Conservation (phyloP, 2,888 invertebrate species). For the Drosophila lacicola region DNA sequence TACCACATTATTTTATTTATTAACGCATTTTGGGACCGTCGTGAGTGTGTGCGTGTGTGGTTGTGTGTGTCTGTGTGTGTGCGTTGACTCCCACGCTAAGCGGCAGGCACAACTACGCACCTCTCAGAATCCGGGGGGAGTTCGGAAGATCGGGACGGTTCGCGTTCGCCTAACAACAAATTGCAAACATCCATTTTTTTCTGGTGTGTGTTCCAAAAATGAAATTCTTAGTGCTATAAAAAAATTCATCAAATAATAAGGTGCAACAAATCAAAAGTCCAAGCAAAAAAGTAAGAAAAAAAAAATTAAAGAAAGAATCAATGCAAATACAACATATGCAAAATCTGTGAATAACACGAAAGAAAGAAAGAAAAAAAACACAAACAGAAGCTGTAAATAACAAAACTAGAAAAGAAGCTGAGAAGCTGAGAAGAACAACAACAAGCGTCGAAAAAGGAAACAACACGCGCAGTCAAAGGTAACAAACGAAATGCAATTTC, state of each 20-base stretch:
- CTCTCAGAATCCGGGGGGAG: slow-evolving; percentile 21
- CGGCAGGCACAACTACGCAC: slow-evolving; percentile 16
- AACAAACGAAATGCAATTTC: slow-evolving; percentile 45
- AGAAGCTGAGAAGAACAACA: slow-evolving; percentile 9
- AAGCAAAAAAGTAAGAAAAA: neutral
- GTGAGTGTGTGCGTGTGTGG: slow-evolving; percentile 16
- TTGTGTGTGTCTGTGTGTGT: slow-evolving; percentile 14
- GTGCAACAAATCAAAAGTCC: slow-evolving; percentile 31
- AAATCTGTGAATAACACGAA: slow-evolving; percentile 34
- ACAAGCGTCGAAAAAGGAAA: slow-evolving; percentile 2
- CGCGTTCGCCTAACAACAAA: slow-evolving; percentile 28
- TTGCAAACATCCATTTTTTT: slow-evolving; percentile 44
- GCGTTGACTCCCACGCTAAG: slow-evolving; percentile 45
- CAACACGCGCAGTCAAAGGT: slow-evolving; percentile 18
- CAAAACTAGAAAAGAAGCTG: slow-evolving; percentile 1
- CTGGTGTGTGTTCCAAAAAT: slow-evolving; percentile 51
- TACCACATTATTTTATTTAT: slow-evolving; percentile 38
- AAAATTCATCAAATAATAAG: slow-evolving; percentile 11
- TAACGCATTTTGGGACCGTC: slow-evolving; percentile 39
- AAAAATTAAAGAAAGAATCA: slow-evolving; percentile 18
- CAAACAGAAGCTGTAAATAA: slow-evolving; percentile 26
- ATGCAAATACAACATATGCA: slow-evolving; percentile 12
- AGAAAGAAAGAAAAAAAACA: slow-evolving; percentile 17
- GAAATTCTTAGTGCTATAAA: slow-evolving; percentile 37
- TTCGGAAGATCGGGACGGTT: slow-evolving; percentile 30